phyloP scores from a whole-genome alignment of 2,797 vertebrate species.

The Iguana delicatissima region DNA sequence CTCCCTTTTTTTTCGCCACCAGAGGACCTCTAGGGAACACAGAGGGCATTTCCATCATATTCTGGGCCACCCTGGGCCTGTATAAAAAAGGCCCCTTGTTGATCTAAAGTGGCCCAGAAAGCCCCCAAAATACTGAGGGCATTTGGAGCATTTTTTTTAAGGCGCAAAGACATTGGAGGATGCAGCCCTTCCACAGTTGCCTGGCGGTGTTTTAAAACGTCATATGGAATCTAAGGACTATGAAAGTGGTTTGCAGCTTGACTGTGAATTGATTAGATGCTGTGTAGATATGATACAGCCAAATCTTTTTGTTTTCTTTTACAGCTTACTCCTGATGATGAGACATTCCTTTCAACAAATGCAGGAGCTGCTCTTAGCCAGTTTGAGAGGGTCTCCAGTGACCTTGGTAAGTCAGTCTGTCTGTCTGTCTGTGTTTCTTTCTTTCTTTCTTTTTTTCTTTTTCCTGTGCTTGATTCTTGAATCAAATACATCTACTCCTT shows the following conservation, averaged over 20 bases:
- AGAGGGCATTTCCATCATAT: no score
- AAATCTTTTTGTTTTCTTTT: not conserved
- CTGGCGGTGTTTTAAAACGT: not conserved
- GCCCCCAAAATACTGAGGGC: no score
- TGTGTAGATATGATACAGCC: not conserved
- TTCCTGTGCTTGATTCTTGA: not conserved
- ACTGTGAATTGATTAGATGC: not conserved
- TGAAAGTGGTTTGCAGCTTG: not conserved
- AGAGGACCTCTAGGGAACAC: no score
- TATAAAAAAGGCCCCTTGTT: no score
- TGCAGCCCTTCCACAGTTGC: no score
- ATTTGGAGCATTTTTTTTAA: no score
- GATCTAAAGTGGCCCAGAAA: no score
- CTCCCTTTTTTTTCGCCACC: no score
- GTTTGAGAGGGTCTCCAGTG: slow-evolving; percentile 93
- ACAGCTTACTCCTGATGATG: slow-evolving; percentile 92
- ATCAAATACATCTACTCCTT: not conserved
- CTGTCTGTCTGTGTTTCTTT: not conserved
- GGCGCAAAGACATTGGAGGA: no score
- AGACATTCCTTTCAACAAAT: slow-evolving; percentile 91
- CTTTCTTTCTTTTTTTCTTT: not conserved
- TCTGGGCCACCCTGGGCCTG: no score
- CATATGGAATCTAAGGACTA: not conserved
- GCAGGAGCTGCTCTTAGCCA: slow-evolving; percentile 92
- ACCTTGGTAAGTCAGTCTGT: slow-evolving; percentile 83